Conservation (phyloP, 2,888 invertebrate genomes). For the Mesodorylaimus sp. region DNA sequence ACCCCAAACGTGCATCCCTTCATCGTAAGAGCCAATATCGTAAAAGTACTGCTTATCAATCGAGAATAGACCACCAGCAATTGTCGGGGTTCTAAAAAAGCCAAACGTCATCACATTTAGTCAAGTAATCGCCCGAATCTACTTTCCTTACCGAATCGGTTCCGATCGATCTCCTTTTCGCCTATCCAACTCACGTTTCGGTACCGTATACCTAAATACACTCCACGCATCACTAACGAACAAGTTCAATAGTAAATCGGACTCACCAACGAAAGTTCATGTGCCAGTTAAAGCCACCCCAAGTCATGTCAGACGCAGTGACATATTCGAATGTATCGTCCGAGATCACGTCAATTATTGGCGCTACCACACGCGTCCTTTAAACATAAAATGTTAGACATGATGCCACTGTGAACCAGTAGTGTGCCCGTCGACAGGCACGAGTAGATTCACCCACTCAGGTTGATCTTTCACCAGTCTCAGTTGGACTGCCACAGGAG, state of each 20-base stretch:
- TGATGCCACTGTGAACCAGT: too few relatives aligned
- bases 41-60: slow-evolving; percentile 94
- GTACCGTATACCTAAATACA: slow-evolving; percentile 95
- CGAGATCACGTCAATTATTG: slow-evolving; percentile 94
- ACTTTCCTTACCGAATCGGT: slow-evolving; percentile 47
- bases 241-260: too few relatives aligned
- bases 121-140: background rate
- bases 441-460: too few relatives aligned
- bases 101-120: background rate
- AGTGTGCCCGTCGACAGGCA: too few relatives aligned
- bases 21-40: slow-evolving; percentile 87
- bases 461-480: too few relatives aligned
- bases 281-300: slow-evolving; percentile 99
- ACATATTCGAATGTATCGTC: slow-evolving; percentile 98
- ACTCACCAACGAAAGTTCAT: slow-evolving; percentile 78
- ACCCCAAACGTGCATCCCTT: slow-evolving; percentile 99
- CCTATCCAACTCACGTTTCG: slow-evolving; percentile 83
- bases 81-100: slow-evolving; percentile 59
- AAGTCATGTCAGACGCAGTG: slow-evolving; percentile 94
- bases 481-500: too few relatives aligned
- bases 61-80: slow-evolving; percentile 82
- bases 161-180: slow-evolving; percentile 76
- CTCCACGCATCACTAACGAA: too few relatives aligned
- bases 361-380: slow-evolving; percentile 78
- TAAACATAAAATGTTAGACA: too few relatives aligned